Base-by-base conservation (phyloP, 2,888 invertebrate species). In the Microctonus aethiopoides region DNA sequence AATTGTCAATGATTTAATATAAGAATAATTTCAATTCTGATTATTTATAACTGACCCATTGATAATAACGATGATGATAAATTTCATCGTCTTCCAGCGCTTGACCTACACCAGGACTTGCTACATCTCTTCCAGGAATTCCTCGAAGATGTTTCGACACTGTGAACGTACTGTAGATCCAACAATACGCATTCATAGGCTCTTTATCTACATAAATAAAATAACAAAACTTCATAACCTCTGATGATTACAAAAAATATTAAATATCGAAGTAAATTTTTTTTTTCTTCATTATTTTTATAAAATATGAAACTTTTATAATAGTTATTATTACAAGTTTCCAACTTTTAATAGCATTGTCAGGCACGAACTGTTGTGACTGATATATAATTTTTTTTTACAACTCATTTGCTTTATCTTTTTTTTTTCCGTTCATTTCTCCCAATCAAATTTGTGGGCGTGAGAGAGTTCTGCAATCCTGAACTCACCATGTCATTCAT, bases 151-250 rank as follows among this genome's bases (percentile, higher is more conserved):
- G 82, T 29, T 83, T 81, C n/a, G 77, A 75, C 11, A 85, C 83
- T 13, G 92, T 92, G 75, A 90, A 93, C 4, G 93, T 93, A 60
- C 93, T 92, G 83, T 91, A 90, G 73, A 94, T 92, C 94, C 94
- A 94, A 86, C 94, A 95, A 83, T 91, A 94, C 66, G 91, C 91
- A 78, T 94, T 92, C 9, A 94, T 88, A 32, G 92, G 90, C 62
- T 91, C 91, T 72, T 88, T 89, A 62, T 91, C 89, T 74, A 56
- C 0, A 46, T 60, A 41, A 46, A 16, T 22, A 24, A 36, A 11
- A 29, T 9, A 11, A 24, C 32, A 16, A 54, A 67, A 29, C 29
- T 26, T 34, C 2, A 10, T n/a, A 54, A 26, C 16, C 2, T 3
- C n/a, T n/a, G 9, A n/a, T 46, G 4, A 7, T 29, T 29, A 5